Conservation (phyloP, 2,797 vertebrate genomes). For the Myotis vivesi region DNA sequence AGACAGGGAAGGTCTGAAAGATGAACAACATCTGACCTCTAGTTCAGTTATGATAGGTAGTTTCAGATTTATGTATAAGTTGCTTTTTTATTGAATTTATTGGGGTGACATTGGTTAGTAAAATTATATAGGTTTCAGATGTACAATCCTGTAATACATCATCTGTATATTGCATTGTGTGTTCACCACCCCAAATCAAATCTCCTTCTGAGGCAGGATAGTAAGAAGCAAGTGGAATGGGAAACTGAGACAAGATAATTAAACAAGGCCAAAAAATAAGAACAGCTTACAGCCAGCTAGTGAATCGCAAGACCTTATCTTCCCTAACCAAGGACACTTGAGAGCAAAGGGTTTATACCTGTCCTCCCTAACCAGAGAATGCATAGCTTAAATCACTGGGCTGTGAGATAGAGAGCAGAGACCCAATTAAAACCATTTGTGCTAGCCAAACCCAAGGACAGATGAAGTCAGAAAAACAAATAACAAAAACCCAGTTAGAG, state of each 20-base stretch:
- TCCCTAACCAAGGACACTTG: not conserved
- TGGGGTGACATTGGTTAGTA: not conserved
- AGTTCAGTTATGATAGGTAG: not conserved
- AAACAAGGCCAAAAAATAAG: not conserved
- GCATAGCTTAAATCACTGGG: not conserved
- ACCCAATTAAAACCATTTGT: not conserved
- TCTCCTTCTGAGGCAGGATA: not conserved
- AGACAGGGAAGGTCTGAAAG: not conserved
- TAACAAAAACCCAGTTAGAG: not conserved
- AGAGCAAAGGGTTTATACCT: not conserved
- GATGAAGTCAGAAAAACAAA: not conserved
- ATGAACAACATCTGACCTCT: not conserved
- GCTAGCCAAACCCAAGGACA: not conserved
- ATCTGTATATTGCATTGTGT: not conserved
- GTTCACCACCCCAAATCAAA: not conserved
- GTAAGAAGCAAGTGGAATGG: not conserved
- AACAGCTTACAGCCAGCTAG: not conserved
- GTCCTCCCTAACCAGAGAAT: not conserved
- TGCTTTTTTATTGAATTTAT: not conserved
- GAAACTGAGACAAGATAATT: not conserved
- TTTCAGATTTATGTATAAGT: not conserved
- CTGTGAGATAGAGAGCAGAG: not conserved
- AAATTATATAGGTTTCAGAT: not conserved
- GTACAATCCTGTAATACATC: not conserved
- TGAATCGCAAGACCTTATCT: not conserved